Conservation (phyloP, 2,113 vertebrate species). For the Tragelaphus scriptus region DNA sequence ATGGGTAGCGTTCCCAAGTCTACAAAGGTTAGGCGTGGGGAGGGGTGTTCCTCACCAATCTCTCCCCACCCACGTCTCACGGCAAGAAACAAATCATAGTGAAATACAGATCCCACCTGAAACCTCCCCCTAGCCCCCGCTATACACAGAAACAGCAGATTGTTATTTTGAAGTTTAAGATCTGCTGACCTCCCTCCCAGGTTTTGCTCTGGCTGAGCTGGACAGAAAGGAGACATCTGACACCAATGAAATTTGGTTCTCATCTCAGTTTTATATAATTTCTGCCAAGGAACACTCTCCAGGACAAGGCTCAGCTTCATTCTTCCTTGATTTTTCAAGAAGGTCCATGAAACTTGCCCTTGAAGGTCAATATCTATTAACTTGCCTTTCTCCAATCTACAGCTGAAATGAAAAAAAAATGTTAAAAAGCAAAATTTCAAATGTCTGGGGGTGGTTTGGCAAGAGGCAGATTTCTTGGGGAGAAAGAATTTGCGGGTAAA, state of each 20-base stretch:
- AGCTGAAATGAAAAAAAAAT: not conserved
- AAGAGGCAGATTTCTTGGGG: not conserved
- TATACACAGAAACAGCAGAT: not conserved
- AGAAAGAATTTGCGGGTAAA: slow-evolving; percentile 24
- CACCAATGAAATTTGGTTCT: slow-evolving; percentile 16
- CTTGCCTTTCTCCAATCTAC: slow-evolving; percentile 15
- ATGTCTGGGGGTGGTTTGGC: not conserved
- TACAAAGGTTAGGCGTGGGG: not conserved
- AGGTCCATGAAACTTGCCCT: not conserved
- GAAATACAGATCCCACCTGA: not conserved
- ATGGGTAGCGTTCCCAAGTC: not conserved
- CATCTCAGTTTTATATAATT: not conserved
- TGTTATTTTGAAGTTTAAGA: not conserved
- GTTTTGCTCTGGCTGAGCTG: not conserved
- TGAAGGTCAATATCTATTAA: slow-evolving; percentile 20
- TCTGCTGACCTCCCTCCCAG: not conserved
- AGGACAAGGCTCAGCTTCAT: not conserved
- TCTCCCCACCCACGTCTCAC: not conserved
- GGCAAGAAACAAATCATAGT: not conserved
- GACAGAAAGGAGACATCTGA: not conserved
- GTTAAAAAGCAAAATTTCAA: slow-evolving; percentile 17
- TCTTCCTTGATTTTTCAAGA: slow-evolving; percentile 16
- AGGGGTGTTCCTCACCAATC: not conserved
- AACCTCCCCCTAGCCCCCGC: not conserved
- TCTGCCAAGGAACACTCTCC: slow-evolving; percentile 27